Percentiles rank a stretch among this genome's conserved stretches.
Evolutionary conservation across 2,888 invertebrate genomes (phyloP).

Genomic region (Nyleta sp.): DNA sequence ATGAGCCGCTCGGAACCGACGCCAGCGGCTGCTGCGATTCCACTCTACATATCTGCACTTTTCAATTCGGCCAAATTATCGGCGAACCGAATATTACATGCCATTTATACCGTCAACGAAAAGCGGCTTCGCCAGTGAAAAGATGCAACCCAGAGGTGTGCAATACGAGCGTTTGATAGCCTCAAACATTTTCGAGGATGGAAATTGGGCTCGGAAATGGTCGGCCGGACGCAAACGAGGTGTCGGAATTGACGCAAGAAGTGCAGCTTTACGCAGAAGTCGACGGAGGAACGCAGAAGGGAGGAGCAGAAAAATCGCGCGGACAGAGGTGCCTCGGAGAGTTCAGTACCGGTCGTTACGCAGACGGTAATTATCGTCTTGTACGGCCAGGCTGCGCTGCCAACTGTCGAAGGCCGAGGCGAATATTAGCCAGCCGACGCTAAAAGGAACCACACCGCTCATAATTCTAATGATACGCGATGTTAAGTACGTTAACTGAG

Average conservation of each 20-base stretch:
- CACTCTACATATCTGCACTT: conserved; percentile 34
- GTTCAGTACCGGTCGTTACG: conserved; percentile 40
- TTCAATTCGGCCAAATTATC: conserved; percentile 42
- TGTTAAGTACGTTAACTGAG: conserved; percentile 53
- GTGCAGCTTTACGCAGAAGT: conserved; percentile 17
- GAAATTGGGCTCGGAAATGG: background rate
- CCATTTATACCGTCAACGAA: background rate
- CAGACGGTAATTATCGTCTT: conserved; percentile 59
- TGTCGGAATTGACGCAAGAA: conserved; percentile 51
- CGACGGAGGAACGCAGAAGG: conserved; percentile 21
- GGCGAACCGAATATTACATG: conserved; percentile 7
- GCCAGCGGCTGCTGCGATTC: conserved; percentile 48
- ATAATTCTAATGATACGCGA: conserved; percentile 40
- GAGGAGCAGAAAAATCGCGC: conserved; percentile 40
- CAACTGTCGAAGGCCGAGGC: conserved; percentile 50
- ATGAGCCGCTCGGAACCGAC: conserved; percentile 33
- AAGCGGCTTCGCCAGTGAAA: no score
- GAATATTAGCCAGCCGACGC: conserved; percentile 53
- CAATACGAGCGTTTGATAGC: conserved; percentile 6
- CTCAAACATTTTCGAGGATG: background rate
- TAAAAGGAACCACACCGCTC: conserved; percentile 46
- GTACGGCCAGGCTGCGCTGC: conserved; percentile 39
- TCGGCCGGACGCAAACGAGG: conserved; percentile 48
- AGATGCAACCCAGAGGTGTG: conserved; percentile 17
- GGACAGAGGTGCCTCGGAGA: conserved; percentile 40